Percentiles rank a stretch among this genome's conserved stretches.
These are phyloP conservation scores for Tubulanus polymorphus DNA, from an alignment of 2,888 invertebrate species.

Conservation along the genomic window DNA sequence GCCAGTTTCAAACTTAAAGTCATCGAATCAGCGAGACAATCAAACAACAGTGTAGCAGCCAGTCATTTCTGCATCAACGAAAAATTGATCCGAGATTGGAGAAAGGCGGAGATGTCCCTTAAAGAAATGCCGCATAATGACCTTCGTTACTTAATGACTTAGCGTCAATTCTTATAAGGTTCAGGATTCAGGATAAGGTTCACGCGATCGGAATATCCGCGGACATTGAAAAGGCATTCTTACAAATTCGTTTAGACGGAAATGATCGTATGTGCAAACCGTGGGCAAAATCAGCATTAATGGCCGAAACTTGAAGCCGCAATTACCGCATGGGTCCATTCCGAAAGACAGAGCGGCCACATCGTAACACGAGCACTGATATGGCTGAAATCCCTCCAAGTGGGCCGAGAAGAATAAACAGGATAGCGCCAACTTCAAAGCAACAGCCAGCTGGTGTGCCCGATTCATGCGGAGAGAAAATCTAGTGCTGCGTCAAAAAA, in stretches of 20 bases:
- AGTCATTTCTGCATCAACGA: not conserved
- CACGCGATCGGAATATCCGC: no score
- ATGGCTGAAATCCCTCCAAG: not conserved
- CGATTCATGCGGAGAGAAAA: not conserved
- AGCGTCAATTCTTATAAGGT: no score
- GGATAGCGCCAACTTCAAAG: not conserved
- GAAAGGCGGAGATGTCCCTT: not conserved
- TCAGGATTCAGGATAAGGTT: no score
- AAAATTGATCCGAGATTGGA: not conserved
- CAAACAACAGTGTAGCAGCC: not conserved
- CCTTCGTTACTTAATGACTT: no score
- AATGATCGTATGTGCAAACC: no score
- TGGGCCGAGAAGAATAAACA: not conserved
- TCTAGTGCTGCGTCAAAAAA: slow-evolving; percentile 1
- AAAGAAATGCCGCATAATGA: no score
- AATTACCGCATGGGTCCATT: not conserved
- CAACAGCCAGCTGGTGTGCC: not conserved
- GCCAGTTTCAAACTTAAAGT: not conserved
- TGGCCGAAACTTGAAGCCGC: not conserved
- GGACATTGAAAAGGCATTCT: no score
- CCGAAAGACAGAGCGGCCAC: not conserved
- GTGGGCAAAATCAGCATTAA: no score
- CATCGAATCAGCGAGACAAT: not conserved
- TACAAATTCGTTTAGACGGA: no score
- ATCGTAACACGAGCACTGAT: not conserved